Percentiles rank a stretch among this genome's conserved stretches.
phyloP scores from a whole-genome alignment of 2,888 invertebrate species.

The Amphipoea lucens region DNA sequence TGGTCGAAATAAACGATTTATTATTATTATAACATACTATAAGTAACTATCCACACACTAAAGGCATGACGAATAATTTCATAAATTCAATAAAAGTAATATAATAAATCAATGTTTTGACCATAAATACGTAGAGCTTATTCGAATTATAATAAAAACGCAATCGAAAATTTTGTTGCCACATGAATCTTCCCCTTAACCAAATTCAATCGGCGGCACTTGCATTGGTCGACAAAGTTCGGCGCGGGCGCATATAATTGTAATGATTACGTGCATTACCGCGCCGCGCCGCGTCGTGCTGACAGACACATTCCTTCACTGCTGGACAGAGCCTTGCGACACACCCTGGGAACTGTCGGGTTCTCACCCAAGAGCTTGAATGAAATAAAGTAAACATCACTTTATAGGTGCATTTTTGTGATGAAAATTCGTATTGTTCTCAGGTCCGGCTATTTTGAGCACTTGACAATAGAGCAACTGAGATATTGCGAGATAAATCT shows the following conservation, averaged over 20 bases:
- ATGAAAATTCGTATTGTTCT: not conserved
- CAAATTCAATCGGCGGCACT: slow-evolving; percentile 40
- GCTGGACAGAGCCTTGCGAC: slow-evolving; percentile 48
- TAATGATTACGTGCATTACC: slow-evolving; percentile 64
- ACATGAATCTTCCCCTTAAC: slow-evolving; percentile 50
- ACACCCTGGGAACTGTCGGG: slow-evolving; percentile 46
- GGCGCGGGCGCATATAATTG: slow-evolving; percentile 66
- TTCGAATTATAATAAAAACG: not conserved
- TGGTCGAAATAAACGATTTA: too few species aligned
- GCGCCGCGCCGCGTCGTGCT: slow-evolving; percentile 47
- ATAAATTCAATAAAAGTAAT: not conserved
- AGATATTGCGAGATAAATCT: not conserved
- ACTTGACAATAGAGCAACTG: not conserved
- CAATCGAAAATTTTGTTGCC: not conserved
- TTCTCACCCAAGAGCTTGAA: slow-evolving; percentile 33
- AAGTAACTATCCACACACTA: not conserved
- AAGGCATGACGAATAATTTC: not conserved
- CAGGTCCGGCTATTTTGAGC: not conserved
- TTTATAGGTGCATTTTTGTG: slow-evolving; percentile 7
- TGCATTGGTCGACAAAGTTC: slow-evolving; percentile 50
- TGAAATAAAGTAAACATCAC: not conserved
- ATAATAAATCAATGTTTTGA: not conserved
- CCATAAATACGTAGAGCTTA: not conserved
- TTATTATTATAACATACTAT: not conserved
- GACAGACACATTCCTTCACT: slow-evolving; percentile 66